These are phyloP conservation scores for Auanema sp. DNA, from an alignment of 2,888 invertebrate genomes.

Conservation along the genomic window DNA sequence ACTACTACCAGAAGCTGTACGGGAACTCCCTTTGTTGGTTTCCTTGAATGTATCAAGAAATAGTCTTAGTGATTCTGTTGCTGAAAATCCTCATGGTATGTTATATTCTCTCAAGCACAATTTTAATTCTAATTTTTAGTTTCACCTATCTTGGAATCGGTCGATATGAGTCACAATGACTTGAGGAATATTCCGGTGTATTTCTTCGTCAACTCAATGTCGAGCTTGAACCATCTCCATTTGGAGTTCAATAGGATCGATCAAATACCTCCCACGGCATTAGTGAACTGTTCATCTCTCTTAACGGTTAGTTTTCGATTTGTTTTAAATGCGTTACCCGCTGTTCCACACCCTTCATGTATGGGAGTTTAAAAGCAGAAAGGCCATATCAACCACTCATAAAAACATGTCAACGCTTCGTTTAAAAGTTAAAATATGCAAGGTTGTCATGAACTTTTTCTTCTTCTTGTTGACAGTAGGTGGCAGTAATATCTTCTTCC, in stretches of 20 bases:
- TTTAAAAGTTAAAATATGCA: no score
- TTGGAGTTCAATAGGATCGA: constrained; percentile 41
- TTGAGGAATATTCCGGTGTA: constrained; percentile 25
- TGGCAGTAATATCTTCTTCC: no score
- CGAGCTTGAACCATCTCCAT: constrained; percentile 27
- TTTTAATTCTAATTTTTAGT: constrained; percentile 18
- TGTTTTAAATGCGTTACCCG: no score
- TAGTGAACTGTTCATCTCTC: constrained; percentile 48
- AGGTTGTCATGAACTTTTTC: no score
- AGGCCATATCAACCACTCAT: no score
- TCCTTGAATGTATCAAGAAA: constrained; percentile 53
- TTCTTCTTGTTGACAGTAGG: no score
- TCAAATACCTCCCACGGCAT: constrained; percentile 24
- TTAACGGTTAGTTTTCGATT: constrained; percentile 45
- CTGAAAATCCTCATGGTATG: neutral
- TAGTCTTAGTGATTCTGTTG: constrained; percentile 22
- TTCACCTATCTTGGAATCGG: constrained; percentile 32
- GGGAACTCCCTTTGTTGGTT: constrained; percentile 39
- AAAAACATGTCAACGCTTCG: no score
- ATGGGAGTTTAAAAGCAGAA: no score
- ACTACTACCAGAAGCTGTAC: constrained; percentile 44
- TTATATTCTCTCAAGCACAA: neutral
- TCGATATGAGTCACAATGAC: constrained; percentile 29
- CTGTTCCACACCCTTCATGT: no score
- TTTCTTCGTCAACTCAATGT: constrained; percentile 26